Evolutionary conservation across 2,888 invertebrate species (phyloP), one percentile per base, ranked within the genome.

Genomic region (Plebejus argus): DNA sequence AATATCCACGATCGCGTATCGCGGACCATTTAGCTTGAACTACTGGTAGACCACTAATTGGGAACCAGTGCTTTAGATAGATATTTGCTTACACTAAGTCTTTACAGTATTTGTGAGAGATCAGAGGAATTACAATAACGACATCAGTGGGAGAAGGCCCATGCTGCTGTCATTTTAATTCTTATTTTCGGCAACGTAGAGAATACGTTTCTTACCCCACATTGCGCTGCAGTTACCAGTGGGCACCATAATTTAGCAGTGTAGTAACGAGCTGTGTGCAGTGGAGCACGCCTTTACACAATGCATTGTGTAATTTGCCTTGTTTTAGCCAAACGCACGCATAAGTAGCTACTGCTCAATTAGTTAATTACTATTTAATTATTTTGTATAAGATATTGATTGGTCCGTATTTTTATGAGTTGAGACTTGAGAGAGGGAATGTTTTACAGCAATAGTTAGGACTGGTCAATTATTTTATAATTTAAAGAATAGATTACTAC

Each of bases 251-350:
- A 23, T 72, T 39, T 72, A n/a, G 23, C 45, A 23, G 53, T 74
- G 74, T 74, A 74, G 53, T 53, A 74, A 53, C 53, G 74, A 45
- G 45, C 53, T 3, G 2, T 18, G 74, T 53, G 49, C 74, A 49
- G 74, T 74, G 18, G 49, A 74, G 74, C 74, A 74, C 74, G 15
- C 45, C 23, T 74, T 74, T 74, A n/a, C 74, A 74, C 74, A 74
- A 74, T 49, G 15, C 74, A 28, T 74, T 74, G 74, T 49, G 49
- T 53, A 45, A 74, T 53, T 53, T 18, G 49, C 45, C 18, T 53
- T 74, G 74, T 74, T 74, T 23, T 45, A 53, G 45, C 39, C 45
- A 74, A 74, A 74, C 74, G 74, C 53, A 74, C 53, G 74, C 53
- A 49, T 74, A 74, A 74, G 28, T 53, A 74, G 53, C 20, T 74